These are phyloP conservation scores for Manacus vitellinus DNA, from an alignment of 2,113 vertebrate genomes.

Conservation along the genomic window DNA sequence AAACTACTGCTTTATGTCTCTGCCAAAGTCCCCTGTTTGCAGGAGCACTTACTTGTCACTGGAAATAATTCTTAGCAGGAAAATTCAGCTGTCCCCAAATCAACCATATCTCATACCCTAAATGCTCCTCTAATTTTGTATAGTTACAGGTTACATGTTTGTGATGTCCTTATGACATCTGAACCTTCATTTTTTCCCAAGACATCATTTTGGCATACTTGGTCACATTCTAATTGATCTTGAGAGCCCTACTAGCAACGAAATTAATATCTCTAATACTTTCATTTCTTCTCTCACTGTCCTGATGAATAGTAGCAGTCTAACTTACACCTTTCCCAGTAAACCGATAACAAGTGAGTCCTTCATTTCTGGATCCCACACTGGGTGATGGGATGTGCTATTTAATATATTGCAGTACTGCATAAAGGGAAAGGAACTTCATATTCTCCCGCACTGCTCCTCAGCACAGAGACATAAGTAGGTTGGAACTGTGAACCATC, in stretches of 20 bases:
- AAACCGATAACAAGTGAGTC: background rate
- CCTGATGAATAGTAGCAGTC: background rate
- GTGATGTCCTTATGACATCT: background rate
- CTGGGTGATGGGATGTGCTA: background rate
- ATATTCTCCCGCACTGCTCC: background rate
- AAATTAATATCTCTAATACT: background rate
- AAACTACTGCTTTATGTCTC: background rate
- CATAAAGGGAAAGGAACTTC: slow-evolving; percentile 6
- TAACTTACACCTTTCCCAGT: background rate
- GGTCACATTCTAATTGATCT: background rate
- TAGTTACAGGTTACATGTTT: background rate
- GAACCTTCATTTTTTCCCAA: background rate
- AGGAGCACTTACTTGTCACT: background rate
- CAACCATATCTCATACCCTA: background rate
- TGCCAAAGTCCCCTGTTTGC: background rate
- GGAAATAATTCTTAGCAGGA: background rate
- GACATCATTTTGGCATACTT: background rate
- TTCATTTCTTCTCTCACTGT: background rate
- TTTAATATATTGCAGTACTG: slow-evolving; percentile 13
- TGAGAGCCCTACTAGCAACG: background rate
- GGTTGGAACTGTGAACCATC: background rate
- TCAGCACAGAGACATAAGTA: background rate
- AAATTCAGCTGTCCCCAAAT: background rate
- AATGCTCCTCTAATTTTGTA: background rate
- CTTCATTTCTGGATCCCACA: slow-evolving; percentile 11